A percentile compares a stretch with the other conserved stretches of the same genome.
Conservation (phyloP, 1,140 invertebrate species). For the Trichonephila clavipes region DNA sequence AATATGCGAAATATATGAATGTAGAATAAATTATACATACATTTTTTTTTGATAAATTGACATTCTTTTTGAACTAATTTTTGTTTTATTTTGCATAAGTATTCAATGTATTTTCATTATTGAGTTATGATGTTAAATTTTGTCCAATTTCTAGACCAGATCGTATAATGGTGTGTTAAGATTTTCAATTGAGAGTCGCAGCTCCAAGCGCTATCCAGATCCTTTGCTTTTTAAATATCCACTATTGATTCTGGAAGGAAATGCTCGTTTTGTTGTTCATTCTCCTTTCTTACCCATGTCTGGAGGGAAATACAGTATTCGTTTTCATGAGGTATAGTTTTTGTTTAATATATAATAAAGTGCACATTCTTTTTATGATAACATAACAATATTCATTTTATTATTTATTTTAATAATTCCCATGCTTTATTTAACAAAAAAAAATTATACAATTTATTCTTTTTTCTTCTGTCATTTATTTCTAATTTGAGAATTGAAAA, state of each 20-base stretch:
- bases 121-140: neutral
- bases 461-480: no score
- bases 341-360: neutral
- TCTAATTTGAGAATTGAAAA: no score
- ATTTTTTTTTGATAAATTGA: no score
- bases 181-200: slow-evolving; percentile 88
- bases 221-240: slow-evolving; percentile 87
- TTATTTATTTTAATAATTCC: neutral
- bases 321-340: slow-evolving; percentile 83
- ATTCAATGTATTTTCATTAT: no score
- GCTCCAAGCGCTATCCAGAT: slow-evolving; percentile 83
- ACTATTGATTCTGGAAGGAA: slow-evolving; percentile 91
- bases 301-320: slow-evolving; percentile 85
- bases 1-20: no score
- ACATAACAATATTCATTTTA: neutral
- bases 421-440: neutral
- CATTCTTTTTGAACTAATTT: no score
- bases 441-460: no score
- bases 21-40: no score
- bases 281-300: slow-evolving; percentile 82
- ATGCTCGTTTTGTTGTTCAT: slow-evolving; percentile 89
- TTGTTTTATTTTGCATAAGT: no score
- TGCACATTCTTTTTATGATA: neutral
- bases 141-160: slow-evolving; percentile 83
- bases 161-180: slow-evolving; percentile 96